Percentiles rank a stretch among this genome's conserved stretches.
Conservation (phyloP, 92 coral and sea anemone species). For the Pocillopora grandis region DNA sequence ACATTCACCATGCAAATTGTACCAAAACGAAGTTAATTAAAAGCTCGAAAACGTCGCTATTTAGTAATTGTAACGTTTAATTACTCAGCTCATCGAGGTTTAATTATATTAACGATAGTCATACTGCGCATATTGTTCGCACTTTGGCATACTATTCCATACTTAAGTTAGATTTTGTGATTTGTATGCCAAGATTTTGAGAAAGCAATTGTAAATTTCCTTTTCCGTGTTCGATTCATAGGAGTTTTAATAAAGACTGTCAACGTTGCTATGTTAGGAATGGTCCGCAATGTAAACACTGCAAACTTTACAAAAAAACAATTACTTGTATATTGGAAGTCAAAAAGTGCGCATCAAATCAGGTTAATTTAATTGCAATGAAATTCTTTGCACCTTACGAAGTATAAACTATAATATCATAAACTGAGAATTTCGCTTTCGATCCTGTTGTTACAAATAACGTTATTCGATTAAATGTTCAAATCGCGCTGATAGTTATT, state of each 20-base stretch:
- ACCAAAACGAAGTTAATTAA: conserved; percentile 13
- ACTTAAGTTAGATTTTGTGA: neutral
- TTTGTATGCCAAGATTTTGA: conserved; percentile 16
- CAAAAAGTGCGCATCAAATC: neutral
- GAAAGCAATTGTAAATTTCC: conserved; percentile 10
- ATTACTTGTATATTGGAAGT: neutral
- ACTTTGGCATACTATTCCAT: neutral
- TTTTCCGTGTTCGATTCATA: conserved; percentile 2
- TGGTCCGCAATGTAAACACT: conserved; percentile 60
- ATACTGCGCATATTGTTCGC: neutral
- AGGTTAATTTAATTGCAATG: neutral
- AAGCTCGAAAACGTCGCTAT: conserved; percentile 13
- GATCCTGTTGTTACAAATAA: neutral
- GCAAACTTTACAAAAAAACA: conserved; percentile 38
- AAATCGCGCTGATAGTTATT: conserved; percentile 2
- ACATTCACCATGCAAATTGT: neutral
- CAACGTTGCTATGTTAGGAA: conserved; percentile 78
- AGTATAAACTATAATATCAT: neutral
- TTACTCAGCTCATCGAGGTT: conserved; percentile 14
- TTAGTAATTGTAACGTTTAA: conserved; percentile 1
- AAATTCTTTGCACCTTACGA: neutral
- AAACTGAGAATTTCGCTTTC: neutral
- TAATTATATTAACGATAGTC: conserved; percentile 2
- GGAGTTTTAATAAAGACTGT: conserved; percentile 19
- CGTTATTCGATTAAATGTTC: neutral